Evolutionary conservation across 2,797 vertebrate species (phyloP).

Genomic region (Scomberomorus guttatus): DNA sequence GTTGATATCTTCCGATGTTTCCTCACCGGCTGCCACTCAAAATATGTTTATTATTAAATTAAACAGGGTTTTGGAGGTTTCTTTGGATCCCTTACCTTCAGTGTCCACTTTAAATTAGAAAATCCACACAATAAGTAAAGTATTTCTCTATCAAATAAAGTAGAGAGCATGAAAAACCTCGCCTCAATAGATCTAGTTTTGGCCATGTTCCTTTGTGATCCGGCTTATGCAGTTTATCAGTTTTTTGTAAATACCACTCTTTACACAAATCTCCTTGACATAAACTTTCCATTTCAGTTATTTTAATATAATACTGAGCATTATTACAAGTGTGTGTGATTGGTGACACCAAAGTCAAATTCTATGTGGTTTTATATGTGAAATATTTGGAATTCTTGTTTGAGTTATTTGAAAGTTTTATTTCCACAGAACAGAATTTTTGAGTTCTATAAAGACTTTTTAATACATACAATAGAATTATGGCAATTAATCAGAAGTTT

Average conservation of each 20-base stretch:
- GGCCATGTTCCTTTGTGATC: not conserved
- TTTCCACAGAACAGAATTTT: no score
- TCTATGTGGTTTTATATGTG: not conserved
- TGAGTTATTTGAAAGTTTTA: no score
- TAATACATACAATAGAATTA: no score
- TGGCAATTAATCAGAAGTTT: no score
- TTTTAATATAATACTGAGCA: not conserved
- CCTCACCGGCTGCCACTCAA: conserved; percentile 1
- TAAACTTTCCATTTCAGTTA: not conserved
- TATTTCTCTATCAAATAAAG: not conserved
- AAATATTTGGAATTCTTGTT: not conserved
- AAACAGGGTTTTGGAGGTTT: not conserved
- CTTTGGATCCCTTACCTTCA: not conserved
- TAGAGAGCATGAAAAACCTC: not conserved
- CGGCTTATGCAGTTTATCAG: not conserved
- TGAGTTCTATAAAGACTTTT: not conserved
- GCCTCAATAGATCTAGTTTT: not conserved
- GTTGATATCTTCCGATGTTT: not conserved
- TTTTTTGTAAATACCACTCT: not conserved
- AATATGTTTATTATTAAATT: not conserved
- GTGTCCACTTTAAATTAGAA: not conserved
- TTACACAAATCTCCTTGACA: not conserved
- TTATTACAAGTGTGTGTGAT: not conserved
- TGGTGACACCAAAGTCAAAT: not conserved
- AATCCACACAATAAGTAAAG: not conserved